These are phyloP conservation scores for Geothlypis trichas DNA, from an alignment of 2,113 vertebrate genomes.

Conservation along the genomic window DNA sequence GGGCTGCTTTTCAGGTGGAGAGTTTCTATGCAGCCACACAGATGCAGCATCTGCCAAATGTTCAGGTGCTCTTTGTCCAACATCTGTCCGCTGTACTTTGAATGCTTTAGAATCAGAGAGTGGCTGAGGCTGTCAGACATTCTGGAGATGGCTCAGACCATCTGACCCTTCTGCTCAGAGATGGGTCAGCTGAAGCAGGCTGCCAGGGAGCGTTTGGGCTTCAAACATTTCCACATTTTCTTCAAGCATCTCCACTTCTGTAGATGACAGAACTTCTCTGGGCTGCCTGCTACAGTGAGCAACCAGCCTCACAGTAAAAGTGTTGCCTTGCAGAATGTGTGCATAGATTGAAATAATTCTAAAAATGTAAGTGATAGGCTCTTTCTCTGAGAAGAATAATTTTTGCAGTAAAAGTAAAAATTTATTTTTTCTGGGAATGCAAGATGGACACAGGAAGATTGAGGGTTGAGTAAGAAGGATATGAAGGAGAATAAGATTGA, in stretches of 20 bases:
- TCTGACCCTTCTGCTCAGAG: neutral
- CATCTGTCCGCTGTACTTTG: neutral
- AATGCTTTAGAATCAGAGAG: neutral
- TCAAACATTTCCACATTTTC: neutral
- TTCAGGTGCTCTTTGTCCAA: neutral
- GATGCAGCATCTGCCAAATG: neutral
- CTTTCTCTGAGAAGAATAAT: neutral
- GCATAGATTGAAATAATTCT: neutral
- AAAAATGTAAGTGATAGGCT: neutral
- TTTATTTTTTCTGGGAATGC: neutral
- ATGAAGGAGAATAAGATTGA: neutral
- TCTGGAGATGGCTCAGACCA: neutral
- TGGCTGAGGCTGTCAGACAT: neutral
- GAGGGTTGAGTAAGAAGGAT: neutral
- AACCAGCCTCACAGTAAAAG: neutral
- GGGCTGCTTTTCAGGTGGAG: neutral
- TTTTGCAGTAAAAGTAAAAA: neutral
- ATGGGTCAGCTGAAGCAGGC: neutral
- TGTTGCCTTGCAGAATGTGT: neutral
- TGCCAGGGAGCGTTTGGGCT: neutral
- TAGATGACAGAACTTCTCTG: fast-evolving
- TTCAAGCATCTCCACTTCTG: no score
- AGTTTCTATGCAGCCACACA: neutral
- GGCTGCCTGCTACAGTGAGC: neutral
- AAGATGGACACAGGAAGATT: neutral